Base-by-base conservation (phyloP, 2,113 vertebrate species). In the Oreochromis niloticus region DNA sequence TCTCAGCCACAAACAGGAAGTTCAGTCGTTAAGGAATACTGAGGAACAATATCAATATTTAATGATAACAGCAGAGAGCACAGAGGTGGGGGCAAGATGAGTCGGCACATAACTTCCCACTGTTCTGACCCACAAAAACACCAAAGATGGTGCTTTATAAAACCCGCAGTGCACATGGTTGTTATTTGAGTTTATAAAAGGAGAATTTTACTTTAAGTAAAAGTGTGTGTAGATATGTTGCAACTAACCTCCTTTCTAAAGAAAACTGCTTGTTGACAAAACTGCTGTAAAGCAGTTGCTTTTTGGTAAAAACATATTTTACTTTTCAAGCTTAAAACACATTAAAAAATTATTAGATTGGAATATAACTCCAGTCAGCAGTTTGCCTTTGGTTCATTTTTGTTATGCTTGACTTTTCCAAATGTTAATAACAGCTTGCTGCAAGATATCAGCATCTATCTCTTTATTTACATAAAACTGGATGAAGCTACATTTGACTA, bases 1-100 rank as follows among this genome's bases (percentile, higher is more conserved):
- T 80, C 30, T 81, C 41, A 79, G 48, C 63, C 24, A 68, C 86
- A 88, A 52, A 87, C 88, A 93, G 89, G 83, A 94, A 55, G 85
- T 90, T 80, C 63, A 55, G 27, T 86, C 73, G 87, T 87, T 87
- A 85, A 55, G 17, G 16, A 27, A 34, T 52, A 83, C 68, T 27
- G 73, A 78, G 73, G 73, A 63, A 39, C 32, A 16, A 27, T 34
- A 92, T 93, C 9, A 88, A 95, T 93, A 90, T 87, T 92, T 93
- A 90, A 94, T 83, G 81, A 9, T 39, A 36, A 88, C 59, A 63
- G 68, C 54, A 24, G 84, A 85, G 89, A 78, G 80, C 81, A 81
- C 87, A 90, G 85, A 68, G 59, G 43, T 32, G 89, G 43, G 56
- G 41, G 30, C 73, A 81, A 81, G 82, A 90, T 68, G 84, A 84